phyloP scores from a whole-genome alignment of 2,888 invertebrate genomes.

The Papilio protenor region DNA sequence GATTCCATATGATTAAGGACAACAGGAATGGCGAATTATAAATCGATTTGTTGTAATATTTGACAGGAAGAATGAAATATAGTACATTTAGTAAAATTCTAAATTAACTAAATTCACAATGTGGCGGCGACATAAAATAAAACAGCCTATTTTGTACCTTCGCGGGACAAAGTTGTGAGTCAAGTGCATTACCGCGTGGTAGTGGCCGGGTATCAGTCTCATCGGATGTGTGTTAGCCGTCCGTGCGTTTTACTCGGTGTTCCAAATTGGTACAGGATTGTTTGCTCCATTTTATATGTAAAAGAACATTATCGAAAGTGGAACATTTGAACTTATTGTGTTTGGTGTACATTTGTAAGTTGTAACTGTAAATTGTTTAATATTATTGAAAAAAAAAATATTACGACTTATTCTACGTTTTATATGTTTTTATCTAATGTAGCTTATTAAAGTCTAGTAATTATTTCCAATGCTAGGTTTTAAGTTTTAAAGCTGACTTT shows the following conservation, averaged over 20 bases:
- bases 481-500: no score
- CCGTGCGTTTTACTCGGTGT: conserved; percentile 11
- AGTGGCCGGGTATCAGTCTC: conserved; percentile 34
- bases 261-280: neutral
- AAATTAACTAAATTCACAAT: neutral
- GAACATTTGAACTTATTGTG: neutral
- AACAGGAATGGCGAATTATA: neutral
- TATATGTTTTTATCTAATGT: no score
- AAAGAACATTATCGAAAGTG: neutral
- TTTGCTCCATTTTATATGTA: neutral
- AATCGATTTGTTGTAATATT: neutral
- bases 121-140: neutral
- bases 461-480: no score
- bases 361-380: neutral
- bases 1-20: neutral
- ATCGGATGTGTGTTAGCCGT: conserved; percentile 36
- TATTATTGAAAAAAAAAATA: neutral
- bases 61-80: neutral
- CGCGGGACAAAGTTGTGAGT: neutral
- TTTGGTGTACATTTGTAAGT: conserved; percentile 2
- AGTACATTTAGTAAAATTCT: neutral
- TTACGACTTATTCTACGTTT: no score
- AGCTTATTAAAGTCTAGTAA: no score
- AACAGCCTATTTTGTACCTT: conserved; percentile 10
- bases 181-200: conserved; percentile 7